Evolutionary conservation across 1,140 invertebrate genomes (phyloP).

Genomic region (Tetragonula clypearis): DNA sequence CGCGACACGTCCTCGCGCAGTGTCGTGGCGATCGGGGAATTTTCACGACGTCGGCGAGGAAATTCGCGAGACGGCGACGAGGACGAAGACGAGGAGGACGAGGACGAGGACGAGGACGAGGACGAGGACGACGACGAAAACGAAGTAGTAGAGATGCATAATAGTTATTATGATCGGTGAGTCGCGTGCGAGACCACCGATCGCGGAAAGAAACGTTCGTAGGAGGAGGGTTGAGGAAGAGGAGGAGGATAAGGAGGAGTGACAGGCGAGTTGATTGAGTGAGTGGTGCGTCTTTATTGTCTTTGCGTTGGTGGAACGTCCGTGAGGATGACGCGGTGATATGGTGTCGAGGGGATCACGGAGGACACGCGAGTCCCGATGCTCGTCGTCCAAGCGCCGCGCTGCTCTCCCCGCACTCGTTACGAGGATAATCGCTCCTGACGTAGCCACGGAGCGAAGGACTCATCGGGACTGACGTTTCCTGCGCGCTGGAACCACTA

Average conservation of each 20-base stretch:
- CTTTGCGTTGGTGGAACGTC: conserved; percentile 35
- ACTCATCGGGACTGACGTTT: conserved; percentile 62
- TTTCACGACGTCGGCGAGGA: neutral
- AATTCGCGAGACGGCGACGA: neutral
- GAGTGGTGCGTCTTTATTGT: conserved; percentile 24
- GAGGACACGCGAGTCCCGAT: conserved; percentile 62
- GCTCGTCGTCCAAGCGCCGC: conserved; percentile 56
- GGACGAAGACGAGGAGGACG: neutral
- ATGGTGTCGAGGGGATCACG: conserved; percentile 69
- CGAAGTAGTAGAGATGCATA: too few relatives aligned
- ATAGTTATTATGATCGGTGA: conserved; percentile 33
- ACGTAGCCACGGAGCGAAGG: conserved; percentile 48
- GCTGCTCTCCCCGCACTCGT: conserved; percentile 16
- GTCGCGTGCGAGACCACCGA: neutral
- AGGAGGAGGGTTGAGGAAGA: neutral
- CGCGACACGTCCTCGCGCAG: neutral
- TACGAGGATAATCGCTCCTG: conserved; percentile 51
- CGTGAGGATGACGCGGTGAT: conserved; percentile 68
- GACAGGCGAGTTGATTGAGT: conserved; percentile 34
- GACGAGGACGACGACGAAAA: too few relatives aligned
- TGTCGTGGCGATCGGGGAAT: neutral
- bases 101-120: too few relatives aligned
- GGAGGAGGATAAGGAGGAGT: conserved; percentile 2
- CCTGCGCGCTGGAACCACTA: conserved; percentile 73
- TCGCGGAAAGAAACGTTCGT: conserved; percentile 7